Percentiles rank a stretch among this genome's conserved stretches.
These are phyloP conservation scores for Drosophila antonietae DNA, from an alignment of 2,888 invertebrate genomes.

Conservation along the genomic window DNA sequence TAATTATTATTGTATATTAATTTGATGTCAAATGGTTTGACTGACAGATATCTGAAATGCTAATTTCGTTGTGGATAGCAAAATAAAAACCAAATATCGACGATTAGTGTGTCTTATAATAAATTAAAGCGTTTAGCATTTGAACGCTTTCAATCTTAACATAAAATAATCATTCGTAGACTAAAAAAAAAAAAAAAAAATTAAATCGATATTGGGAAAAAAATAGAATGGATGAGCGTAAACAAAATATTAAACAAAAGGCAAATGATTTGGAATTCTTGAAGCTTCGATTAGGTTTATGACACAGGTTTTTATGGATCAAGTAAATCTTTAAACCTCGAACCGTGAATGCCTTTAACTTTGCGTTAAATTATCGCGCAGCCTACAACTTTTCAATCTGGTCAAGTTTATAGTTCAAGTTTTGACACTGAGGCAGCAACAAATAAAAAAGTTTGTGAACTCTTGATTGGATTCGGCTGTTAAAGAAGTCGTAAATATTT, in stretches of 20 bases:
- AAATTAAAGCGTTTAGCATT: slow-evolving; percentile 36
- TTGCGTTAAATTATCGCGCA: slow-evolving; percentile 10
- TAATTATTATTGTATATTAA: slow-evolving; percentile 29
- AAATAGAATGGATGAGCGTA: neutral
- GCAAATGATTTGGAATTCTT: slow-evolving; percentile 30
- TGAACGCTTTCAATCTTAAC: slow-evolving; percentile 42
- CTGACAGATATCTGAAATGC: slow-evolving; percentile 13
- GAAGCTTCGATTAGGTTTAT: slow-evolving; percentile 37
- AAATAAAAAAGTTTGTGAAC: slow-evolving; percentile 28
- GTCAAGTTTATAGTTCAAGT: slow-evolving; percentile 75
- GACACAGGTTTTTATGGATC: slow-evolving; percentile 9
- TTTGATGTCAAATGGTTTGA: neutral
- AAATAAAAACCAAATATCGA: neutral
- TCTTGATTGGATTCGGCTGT: slow-evolving; percentile 29
- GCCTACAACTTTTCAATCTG: slow-evolving; percentile 32
- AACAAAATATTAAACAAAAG: neutral
- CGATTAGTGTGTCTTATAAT: slow-evolving; percentile 25
- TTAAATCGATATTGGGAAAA: slow-evolving; percentile 25
- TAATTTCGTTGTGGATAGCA: slow-evolving; percentile 26
- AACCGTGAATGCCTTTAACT: slow-evolving; percentile 25
- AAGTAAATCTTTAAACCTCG: slow-evolving; percentile 8
- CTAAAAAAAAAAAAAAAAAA: slow-evolving; percentile 23
- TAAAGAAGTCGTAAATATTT: slow-evolving; percentile 66
- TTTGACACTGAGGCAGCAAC: slow-evolving; percentile 28
- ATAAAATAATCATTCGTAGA: slow-evolving; percentile 44